Evolutionary conservation across 2,797 vertebrate species (phyloP).

Genomic region (Amblyopsis hoosieri): DNA sequence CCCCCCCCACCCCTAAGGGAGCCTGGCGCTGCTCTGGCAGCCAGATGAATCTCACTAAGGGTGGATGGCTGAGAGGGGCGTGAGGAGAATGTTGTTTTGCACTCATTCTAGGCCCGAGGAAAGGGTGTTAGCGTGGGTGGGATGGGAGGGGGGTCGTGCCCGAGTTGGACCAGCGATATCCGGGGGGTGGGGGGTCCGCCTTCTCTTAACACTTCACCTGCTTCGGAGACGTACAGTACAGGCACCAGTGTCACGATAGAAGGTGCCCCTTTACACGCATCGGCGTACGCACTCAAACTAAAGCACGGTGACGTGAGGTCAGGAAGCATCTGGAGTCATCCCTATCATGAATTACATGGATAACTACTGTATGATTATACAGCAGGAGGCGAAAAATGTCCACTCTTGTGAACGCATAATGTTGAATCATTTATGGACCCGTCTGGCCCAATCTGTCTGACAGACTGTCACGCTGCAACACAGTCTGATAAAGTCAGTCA

Average conservation of each 20-base stretch:
- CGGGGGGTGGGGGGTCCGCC: constrained; percentile 6
- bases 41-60: constrained; percentile 57
- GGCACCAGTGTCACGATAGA: constrained; percentile 11
- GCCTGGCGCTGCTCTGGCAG: constrained; percentile 57
- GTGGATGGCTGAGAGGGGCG: constrained; percentile 39
- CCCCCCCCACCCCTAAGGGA: constrained; percentile 57
- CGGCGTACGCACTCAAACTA: neutral
- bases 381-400: constrained; percentile 25
- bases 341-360: constrained; percentile 32
- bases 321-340: constrained; percentile 42
- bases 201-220: constrained; percentile 20
- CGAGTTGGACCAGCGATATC: constrained; percentile 28
- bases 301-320: constrained; percentile 1
- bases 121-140: constrained; percentile 1
- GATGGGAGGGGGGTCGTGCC: too few relatives aligned
- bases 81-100: constrained; percentile 34
- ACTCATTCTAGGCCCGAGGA: constrained; percentile 37
- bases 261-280: constrained; percentile 4
- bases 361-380: constrained; percentile 23
- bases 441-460: constrained; percentile 31
- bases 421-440: constrained; percentile 51
- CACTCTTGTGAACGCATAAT: constrained; percentile 29
- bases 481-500: constrained; percentile 37
- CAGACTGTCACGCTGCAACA: constrained; percentile 36
- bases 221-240: constrained; percentile 10